Evolutionary conservation across 2,797 vertebrate genomes (phyloP), one percentile per base, ranked within the genome.

Genomic region (Mareca penelope): DNA sequence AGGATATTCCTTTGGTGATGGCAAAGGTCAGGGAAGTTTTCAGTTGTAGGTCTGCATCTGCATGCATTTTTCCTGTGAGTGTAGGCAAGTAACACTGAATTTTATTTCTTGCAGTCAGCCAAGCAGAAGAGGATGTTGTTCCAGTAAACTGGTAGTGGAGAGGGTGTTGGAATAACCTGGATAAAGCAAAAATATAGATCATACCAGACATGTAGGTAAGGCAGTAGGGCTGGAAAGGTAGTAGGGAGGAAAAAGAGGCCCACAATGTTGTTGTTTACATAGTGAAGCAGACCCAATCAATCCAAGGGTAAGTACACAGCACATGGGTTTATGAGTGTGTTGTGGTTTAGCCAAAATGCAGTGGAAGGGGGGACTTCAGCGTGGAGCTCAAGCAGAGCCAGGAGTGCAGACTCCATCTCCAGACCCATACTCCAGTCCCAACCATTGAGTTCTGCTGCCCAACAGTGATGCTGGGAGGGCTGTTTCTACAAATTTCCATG

Each of bases 321-420:
- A 24, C 0, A 1, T 13, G 18, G 40, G 40, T 33, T 72, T 64
- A 65, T 37, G 57, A 50, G 19, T 48, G 46, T 48, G 46, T 48
- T 48, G 46, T 48, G 46, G 46, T 48, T 12, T 4, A 48, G 46
- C 46, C 46, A 48, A 48, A 48, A 83, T 78, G 24, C 16, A 61
- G 24, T 6, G 33, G 31, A 60, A 26, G 8, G 82, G 46, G 33
- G 15, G 15, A 12, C 37, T 24, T 78, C 11, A 85, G 22, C 22
- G 18, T 0, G 0, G 37, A 75, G 26, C 39, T 29, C 15, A 0
- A 1, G 16, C n/a, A 73, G 52, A 42, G n/a, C 23, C 1, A 3
- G 57, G 29, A 77, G 8, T 15, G 24, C 29, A 42, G 10, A 19
- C 53, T 73, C 8, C 9, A 5, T 69, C 57, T 88, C 33, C 44